Conservation (phyloP, 2,797 vertebrate species). For the Pangasius macronema region DNA sequence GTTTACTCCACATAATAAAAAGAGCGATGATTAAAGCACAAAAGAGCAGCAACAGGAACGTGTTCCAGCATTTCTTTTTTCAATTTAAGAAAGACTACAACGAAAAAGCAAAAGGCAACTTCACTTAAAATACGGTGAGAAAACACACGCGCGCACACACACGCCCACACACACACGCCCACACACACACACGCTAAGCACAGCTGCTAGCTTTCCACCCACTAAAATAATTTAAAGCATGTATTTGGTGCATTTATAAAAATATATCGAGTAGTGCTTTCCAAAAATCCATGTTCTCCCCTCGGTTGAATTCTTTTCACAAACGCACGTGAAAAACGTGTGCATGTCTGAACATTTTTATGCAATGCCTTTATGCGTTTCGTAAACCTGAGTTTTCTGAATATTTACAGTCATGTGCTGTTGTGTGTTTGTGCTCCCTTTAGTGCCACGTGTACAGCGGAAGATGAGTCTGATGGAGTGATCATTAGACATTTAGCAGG, state of each 20-base stretch:
- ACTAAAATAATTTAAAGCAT: neutral
- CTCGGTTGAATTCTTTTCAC: neutral
- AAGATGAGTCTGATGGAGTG: neutral
- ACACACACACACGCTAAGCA: neutral
- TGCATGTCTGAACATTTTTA: neutral
- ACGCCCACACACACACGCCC: neutral
- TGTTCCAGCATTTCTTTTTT: neutral
- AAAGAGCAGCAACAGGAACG: neutral
- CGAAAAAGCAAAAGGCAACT: neutral
- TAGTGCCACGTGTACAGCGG: neutral
- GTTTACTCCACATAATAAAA: neutral
- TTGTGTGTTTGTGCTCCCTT: neutral
- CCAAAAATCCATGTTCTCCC: neutral
- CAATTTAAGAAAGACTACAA: neutral
- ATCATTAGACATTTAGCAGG: neutral
- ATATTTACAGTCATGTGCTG: neutral
- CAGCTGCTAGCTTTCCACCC: neutral
- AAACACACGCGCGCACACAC: neutral
- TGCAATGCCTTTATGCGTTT: neutral
- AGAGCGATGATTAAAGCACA: neutral
- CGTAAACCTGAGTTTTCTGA: neutral
- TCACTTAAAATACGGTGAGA: neutral
- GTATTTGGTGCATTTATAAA: neutral
- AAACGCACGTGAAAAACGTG: neutral
- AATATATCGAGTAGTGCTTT: neutral